Conservation (phyloP, 2,888 invertebrate species). For the Diabrotica balteata region DNA sequence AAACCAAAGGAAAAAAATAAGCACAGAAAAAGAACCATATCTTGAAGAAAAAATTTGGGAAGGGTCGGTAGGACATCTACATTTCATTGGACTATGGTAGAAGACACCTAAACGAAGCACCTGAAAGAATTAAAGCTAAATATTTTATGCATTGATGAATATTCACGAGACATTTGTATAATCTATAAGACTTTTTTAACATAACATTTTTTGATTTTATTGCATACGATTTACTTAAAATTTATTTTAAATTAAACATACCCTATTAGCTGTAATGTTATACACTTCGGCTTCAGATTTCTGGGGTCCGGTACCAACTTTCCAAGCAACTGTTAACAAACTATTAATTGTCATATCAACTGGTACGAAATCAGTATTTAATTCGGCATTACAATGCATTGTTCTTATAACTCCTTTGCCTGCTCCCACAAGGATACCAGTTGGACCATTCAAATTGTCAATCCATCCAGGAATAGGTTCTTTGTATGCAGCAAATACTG, state of each 20-base stretch:
- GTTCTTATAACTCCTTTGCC: constrained; percentile 86
- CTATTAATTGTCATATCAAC: constrained; percentile 84
- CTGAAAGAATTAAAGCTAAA: no score
- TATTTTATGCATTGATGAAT: no score
- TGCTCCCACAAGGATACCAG: constrained; percentile 80
- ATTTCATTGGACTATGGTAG: no score
- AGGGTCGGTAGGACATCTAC: no score
- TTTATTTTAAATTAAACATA: constrained; percentile 36
- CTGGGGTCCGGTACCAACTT: constrained; percentile 58
- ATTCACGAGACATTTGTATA: no score
- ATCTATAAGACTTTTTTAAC: no score
- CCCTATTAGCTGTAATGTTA: constrained; percentile 52
- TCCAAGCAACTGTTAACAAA: constrained; percentile 77
- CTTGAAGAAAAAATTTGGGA: no score
- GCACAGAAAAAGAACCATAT: no score
- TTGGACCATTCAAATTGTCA: constrained; percentile 89
- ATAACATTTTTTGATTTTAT: no score
- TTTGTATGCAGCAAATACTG: constrained; percentile 79
- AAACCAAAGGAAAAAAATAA: no score
- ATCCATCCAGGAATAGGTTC: constrained; percentile 90
- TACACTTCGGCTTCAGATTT: constrained; percentile 49
- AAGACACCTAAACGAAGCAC: no score
- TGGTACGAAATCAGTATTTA: constrained; percentile 75
- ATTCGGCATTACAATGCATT: constrained; percentile 75
- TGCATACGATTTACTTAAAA: no score